These are phyloP conservation scores for Heterotilapia buettikoferi DNA, from an alignment of 2,113 vertebrate genomes.

Conservation along the genomic window DNA sequence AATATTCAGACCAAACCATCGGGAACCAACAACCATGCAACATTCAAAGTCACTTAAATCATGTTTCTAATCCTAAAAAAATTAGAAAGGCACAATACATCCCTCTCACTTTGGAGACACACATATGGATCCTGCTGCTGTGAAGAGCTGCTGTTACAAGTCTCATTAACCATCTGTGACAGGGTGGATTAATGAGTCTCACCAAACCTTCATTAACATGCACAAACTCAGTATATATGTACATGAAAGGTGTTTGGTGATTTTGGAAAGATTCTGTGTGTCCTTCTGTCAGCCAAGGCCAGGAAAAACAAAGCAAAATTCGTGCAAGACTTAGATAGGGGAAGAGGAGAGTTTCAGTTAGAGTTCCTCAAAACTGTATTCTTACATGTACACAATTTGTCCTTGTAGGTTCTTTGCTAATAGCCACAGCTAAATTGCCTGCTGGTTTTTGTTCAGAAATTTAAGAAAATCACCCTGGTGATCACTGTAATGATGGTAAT, in stretches of 20 bases:
- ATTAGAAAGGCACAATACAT: not conserved
- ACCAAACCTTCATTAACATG: not conserved
- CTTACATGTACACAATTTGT: not conserved
- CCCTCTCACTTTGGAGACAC: not conserved
- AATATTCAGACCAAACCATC: not conserved
- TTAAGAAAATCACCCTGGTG: not conserved
- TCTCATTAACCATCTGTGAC: not conserved
- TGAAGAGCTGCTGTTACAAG: not conserved
- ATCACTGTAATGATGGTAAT: not conserved
- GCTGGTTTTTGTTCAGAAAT: not conserved
- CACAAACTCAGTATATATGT: not conserved
- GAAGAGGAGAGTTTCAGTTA: not conserved
- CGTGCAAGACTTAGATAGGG: fast-evolving
- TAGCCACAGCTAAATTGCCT: not conserved
- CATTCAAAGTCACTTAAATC: not conserved
- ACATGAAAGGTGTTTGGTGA: not conserved
- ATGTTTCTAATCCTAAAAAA: not conserved
- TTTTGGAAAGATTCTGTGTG: not conserved
- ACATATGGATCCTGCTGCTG: not conserved
- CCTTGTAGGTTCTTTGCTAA: not conserved
- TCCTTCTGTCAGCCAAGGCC: not conserved
- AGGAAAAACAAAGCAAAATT: not conserved
- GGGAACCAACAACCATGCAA: not conserved
- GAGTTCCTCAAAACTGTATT: not conserved
- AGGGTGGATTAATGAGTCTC: not conserved